Base-by-base conservation (phyloP, 2,797 vertebrate genomes). In the Muscicapa comitata region DNA sequence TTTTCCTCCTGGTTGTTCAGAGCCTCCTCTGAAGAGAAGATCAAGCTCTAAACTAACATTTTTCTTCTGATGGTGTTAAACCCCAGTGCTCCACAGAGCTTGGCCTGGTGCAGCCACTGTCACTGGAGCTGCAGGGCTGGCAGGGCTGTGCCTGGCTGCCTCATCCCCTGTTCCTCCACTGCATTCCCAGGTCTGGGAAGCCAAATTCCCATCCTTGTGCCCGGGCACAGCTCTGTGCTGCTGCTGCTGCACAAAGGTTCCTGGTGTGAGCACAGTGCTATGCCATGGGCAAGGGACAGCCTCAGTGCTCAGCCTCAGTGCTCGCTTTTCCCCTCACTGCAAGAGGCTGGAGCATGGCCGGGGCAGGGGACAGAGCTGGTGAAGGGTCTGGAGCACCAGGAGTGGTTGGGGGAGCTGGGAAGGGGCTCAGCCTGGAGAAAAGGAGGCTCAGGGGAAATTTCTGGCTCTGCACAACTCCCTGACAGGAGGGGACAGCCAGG, bases 221-320 rank as follows among this genome's bases (percentile, higher is more conserved):
- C 63, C 23, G 4, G 38, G 33, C 24, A 35, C 38, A 26, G 13
- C 42, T 62, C 43, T 2, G 8, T 57, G 51, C 70, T 50, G 29
- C 67, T 40, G 53, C 28, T 29, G 71, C 43, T 45, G 43, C 5
- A 2, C 19, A 4, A 25, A 21, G 37, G 26, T 31, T 40, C 37
- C 28, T 0, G 0, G 31, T 0, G 0, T 19, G 15, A 3, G 45
- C 26, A 3, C 53, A 2, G 18, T 11, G 57, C 48, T 62, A 57
- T 45, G 67, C 47, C 53, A 10, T 0, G 0, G 13, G 28, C 1
- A 0, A 67, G 45, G 33, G 51, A 28, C 75, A 84, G 10, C 12
- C 17, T 68, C 47, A n/a, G 40, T n/a, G 42, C 35, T 74, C 2
- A 81, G 10, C 12, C 17, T 62, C 45, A 28, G 40, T 28, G 40